Conservation (phyloP, 2,113 vertebrate genomes). For the Tringa solitaria region DNA sequence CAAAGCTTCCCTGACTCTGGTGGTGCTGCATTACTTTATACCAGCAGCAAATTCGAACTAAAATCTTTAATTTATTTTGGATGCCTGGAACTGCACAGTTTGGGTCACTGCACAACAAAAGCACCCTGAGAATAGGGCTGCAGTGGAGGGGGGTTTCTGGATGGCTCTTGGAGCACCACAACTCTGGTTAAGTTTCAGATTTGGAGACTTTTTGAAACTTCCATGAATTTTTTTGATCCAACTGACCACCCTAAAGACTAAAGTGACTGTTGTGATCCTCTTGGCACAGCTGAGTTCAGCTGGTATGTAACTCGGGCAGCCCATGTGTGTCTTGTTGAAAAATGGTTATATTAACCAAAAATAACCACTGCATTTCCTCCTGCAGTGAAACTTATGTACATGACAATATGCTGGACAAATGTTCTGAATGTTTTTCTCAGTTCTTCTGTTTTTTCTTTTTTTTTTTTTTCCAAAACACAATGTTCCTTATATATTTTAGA, state of each 20-base stretch:
- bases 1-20: background rate
- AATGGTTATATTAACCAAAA: background rate
- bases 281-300: background rate
- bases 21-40: background rate
- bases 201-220: background rate
- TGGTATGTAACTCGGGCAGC: background rate
- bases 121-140: background rate
- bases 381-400: background rate
- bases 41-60: background rate
- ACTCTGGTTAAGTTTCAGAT: background rate
- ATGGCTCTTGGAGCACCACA: background rate
- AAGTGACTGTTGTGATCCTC: background rate
- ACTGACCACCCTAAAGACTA: background rate
- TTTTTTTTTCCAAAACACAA: accelerated
- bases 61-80: background rate
- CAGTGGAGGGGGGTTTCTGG: background rate
- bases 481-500: background rate
- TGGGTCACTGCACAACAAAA: background rate
- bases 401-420: background rate
- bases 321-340: background rate
- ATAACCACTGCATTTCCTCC: background rate
- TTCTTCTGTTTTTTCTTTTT: background rate
- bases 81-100: background rate
- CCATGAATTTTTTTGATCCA: background rate
- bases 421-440: background rate